phyloP scores from a whole-genome alignment of 1,140 invertebrate species.

The Mactra quadrangularis region DNA sequence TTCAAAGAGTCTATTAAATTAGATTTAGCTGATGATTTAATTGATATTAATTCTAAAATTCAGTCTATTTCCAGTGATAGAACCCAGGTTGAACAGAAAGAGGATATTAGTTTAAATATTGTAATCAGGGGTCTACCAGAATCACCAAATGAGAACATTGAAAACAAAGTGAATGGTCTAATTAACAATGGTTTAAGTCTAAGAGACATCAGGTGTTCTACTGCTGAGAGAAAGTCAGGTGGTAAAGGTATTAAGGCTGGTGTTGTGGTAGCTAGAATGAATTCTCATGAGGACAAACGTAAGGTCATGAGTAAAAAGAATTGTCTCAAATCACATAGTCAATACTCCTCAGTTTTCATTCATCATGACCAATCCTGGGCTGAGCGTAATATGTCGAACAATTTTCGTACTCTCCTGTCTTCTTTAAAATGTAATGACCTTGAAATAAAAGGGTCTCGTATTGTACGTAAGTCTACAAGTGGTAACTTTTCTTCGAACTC shows the following conservation, averaged over 20 bases:
- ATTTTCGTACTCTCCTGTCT: not conserved
- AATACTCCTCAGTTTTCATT: not conserved
- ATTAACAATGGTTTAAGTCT: not conserved
- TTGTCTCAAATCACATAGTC: not conserved
- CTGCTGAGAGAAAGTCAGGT: no score
- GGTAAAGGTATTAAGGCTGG: no score
- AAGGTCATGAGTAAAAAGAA: not conserved
- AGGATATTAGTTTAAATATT: not conserved
- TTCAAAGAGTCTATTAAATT: not conserved
- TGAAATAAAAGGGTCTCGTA: not conserved
- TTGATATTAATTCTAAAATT: not conserved
- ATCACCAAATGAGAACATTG: not conserved
- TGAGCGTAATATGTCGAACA: not conserved
- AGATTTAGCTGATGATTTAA: not conserved
- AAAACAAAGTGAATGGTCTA: not conserved
- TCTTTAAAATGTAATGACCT: not conserved
- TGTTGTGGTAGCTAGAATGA: not conserved
- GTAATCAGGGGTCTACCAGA: not conserved
- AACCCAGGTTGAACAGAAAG: no score
- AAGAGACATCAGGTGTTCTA: no score
- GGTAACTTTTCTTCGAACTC: not conserved
- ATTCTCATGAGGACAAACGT: not conserved
- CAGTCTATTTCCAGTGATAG: no score
- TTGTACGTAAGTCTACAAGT: not conserved
- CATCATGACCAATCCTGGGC: not conserved